These are phyloP conservation scores for Trinorchestia longiramus DNA, from an alignment of 1,140 invertebrate species.

Conservation along the genomic window DNA sequence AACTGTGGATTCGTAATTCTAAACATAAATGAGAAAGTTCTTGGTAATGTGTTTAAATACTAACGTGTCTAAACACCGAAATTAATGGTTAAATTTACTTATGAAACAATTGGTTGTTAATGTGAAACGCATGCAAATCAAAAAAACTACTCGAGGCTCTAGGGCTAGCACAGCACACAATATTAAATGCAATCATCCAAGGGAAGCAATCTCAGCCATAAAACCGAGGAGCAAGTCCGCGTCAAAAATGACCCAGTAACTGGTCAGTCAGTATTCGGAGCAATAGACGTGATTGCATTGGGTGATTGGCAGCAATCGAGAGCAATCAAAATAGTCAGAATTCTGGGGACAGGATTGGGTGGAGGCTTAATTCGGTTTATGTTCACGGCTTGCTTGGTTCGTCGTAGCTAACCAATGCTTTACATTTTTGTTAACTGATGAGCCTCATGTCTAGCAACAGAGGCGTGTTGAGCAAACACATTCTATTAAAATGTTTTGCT, in stretches of 20 bases:
- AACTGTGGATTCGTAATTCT: background rate
- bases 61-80: background rate
- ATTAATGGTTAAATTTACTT: too few relatives aligned
- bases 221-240: background rate
- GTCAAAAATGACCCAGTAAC: background rate
- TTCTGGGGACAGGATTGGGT: conserved; percentile 6
- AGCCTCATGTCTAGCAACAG: background rate
- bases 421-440: background rate
- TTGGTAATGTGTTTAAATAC: background rate
- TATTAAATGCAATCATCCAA: background rate
- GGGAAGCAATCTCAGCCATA: background rate
- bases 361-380: background rate
- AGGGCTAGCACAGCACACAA: too few relatives aligned
- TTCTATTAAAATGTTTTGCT: too few relatives aligned
- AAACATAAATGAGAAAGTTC: background rate
- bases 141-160: too few relatives aligned
- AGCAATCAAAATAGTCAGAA: conserved; percentile 17
- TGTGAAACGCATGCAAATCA: too few relatives aligned
- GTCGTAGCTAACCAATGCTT: background rate
- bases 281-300: conserved; percentile 44
- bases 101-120: too few relatives aligned
- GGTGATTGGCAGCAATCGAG: conserved; percentile 42
- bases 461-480: background rate
- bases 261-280: background rate
- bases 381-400: background rate